phyloP scores from a whole-genome alignment of 2,888 invertebrate genomes.

The Acanthococcus lagerstroemiae region DNA sequence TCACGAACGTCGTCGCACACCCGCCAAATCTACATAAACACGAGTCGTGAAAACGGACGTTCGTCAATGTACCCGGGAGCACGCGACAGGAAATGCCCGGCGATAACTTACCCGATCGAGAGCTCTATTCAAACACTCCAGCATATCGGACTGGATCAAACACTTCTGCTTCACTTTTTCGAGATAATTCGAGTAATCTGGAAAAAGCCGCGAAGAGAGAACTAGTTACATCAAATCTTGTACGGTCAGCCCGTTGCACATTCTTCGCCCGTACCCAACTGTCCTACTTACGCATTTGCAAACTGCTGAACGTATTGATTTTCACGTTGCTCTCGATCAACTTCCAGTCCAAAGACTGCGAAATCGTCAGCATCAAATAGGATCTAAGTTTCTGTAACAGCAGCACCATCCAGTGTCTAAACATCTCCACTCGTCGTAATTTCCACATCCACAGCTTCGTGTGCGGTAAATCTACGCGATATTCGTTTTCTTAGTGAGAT shows the following conservation, averaged over 20 bases:
- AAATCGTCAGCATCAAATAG: constrained; percentile 4
- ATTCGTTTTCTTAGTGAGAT: too few species aligned
- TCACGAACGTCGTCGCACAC: constrained; percentile 9
- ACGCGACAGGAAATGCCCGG: too few species aligned
- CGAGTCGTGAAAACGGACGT: too few species aligned
- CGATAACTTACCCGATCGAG: background rate
- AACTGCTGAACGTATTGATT: constrained; percentile 8
- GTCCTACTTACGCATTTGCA: constrained; percentile 1
- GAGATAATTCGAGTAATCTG: constrained; percentile 12
- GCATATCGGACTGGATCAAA: constrained; percentile 5
- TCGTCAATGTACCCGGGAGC: too few species aligned
- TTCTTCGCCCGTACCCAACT: background rate
- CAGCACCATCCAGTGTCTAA: constrained; percentile 6
- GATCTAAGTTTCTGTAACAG: background rate
- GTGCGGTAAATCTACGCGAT: constrained; percentile 12
- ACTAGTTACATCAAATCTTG: background rate
- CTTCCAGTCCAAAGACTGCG: constrained; percentile 8
- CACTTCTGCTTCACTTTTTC: background rate
- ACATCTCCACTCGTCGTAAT: constrained; percentile 3
- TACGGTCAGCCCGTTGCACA: background rate
- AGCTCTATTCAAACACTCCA: background rate
- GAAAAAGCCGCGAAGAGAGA: too few species aligned
- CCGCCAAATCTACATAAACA: constrained; percentile 5
- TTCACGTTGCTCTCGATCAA: background rate
- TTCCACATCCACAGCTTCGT: background rate